Conservation (phyloP, 2,888 invertebrate species). For the Erebia palarica region DNA sequence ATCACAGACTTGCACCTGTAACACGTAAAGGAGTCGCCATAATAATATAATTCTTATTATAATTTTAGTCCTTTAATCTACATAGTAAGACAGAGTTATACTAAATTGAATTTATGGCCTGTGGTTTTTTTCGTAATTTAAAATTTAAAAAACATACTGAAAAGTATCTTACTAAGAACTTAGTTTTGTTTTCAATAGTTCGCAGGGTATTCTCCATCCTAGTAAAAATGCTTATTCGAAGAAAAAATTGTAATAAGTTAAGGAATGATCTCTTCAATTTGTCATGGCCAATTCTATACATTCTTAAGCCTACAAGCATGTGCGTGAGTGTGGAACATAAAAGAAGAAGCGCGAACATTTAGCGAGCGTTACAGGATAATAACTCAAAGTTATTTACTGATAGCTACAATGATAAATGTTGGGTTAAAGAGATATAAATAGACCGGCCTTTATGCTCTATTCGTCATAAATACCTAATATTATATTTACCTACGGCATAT, state of each 20-base stretch:
- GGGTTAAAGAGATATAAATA: constrained; percentile 44
- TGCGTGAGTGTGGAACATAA: constrained; percentile 72
- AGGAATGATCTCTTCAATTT: neutral
- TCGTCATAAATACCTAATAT: neutral
- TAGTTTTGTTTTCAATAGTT: no score
- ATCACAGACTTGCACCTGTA: no score
- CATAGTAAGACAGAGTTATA: neutral
- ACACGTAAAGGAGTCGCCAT: no score
- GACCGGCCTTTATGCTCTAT: constrained; percentile 9
- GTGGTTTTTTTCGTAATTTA: no score
- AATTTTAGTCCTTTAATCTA: neutral
- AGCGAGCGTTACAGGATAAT: constrained; percentile 66
- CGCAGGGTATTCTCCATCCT: no score
- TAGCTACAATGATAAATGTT: constrained; percentile 67
- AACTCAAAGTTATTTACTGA: constrained; percentile 68
- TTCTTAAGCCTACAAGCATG: constrained; percentile 39
- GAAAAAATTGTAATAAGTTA: no score
- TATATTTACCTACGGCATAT: neutral
- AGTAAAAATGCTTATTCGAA: no score
- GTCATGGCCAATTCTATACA: constrained; percentile 21
- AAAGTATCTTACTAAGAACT: no score
- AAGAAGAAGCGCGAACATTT: constrained; percentile 72
- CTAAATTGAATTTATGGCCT: no score
- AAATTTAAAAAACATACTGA: no score
- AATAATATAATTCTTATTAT: no score